Percentiles rank a stretch among this genome's conserved stretches.
Conservation (phyloP, 2,888 invertebrate genomes). For the Lordiphosa fenestrarum region DNA sequence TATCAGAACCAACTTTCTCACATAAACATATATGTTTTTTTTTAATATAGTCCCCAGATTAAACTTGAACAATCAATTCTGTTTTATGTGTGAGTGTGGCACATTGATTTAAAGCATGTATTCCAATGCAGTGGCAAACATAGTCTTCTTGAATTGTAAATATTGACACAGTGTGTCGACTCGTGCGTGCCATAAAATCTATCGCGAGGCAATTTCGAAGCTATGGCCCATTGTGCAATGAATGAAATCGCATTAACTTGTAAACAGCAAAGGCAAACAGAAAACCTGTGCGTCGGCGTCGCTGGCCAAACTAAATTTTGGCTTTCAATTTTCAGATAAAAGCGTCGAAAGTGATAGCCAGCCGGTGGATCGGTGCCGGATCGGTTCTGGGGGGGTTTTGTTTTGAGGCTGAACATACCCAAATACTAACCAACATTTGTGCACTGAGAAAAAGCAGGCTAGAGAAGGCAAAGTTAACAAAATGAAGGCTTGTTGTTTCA, state of each 20-base stretch:
- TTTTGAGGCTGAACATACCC: not conserved
- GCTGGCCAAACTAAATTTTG: constrained; percentile 43
- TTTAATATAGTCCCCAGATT: no score
- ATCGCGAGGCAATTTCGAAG: constrained; percentile 11
- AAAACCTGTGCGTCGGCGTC: not conserved
- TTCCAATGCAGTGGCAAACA: no score
- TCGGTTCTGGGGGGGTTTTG: not conserved
- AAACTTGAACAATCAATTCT: no score
- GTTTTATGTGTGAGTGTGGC: constrained; percentile 3
- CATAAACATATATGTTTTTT: no score
- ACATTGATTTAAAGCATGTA: no score
- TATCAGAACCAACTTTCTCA: no score
- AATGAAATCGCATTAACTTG: constrained; percentile 51
- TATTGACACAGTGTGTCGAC: no score
- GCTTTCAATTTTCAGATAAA: constrained; percentile 55
- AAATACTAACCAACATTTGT: not conserved
- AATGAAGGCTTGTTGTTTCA: no score
- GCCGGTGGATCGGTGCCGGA: constrained; percentile 14
- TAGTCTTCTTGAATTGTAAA: no score
- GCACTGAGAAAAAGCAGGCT: no score
- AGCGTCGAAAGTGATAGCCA: constrained; percentile 44
- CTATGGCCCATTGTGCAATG: constrained; percentile 38
- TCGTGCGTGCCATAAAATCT: not conserved
- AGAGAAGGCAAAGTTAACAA: no score
- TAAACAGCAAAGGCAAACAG: constrained; percentile 52